Evolutionary conservation across 2,888 invertebrate genomes (phyloP).

Genomic region (Chrysolina oricalcia): DNA sequence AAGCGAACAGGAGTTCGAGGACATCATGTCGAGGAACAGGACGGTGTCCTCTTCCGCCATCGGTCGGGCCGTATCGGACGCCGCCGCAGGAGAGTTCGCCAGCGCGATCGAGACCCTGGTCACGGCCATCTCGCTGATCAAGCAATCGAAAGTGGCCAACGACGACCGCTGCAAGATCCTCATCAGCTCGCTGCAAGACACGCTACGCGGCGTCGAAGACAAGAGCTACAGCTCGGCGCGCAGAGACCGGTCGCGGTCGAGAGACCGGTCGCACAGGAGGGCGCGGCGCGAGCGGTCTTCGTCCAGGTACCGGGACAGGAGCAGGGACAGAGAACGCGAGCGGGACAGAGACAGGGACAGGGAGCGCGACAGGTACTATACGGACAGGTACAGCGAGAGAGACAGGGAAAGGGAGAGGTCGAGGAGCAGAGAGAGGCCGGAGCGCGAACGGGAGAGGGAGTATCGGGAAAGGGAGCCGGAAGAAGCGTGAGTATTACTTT

Average conservation of each 20-base stretch:
- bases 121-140: constrained; percentile 98
- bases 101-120: constrained; percentile 99
- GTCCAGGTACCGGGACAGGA: constrained; percentile 74
- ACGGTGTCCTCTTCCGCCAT: constrained; percentile 99
- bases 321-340: constrained; percentile 74
- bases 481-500: constrained; percentile 77
- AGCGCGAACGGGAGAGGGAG: constrained; percentile 79
- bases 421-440: constrained; percentile 76
- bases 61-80: constrained; percentile 94
- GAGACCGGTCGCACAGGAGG: constrained; percentile 69
- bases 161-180: constrained; percentile 99
- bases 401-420: constrained; percentile 74
- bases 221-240: constrained; percentile 92
- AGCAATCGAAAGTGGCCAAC: constrained; percentile 92
- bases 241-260: constrained; percentile 75
- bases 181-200: constrained; percentile 93
- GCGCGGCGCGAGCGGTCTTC: constrained; percentile 69
- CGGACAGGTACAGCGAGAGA: constrained; percentile 78
- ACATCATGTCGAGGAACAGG: constrained; percentile 96
- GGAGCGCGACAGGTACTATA: constrained; percentile 74
- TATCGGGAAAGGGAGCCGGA: constrained; percentile 86
- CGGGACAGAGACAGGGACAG: constrained; percentile 75
- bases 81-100: constrained; percentile 97
- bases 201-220: constrained; percentile 96
- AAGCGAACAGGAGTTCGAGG: constrained; percentile 97